Percentiles rank a stretch among this genome's conserved stretches.
Evolutionary conservation across 2,888 invertebrate species (phyloP).

Genomic region (Pyrocoelia pectoralis): DNA sequence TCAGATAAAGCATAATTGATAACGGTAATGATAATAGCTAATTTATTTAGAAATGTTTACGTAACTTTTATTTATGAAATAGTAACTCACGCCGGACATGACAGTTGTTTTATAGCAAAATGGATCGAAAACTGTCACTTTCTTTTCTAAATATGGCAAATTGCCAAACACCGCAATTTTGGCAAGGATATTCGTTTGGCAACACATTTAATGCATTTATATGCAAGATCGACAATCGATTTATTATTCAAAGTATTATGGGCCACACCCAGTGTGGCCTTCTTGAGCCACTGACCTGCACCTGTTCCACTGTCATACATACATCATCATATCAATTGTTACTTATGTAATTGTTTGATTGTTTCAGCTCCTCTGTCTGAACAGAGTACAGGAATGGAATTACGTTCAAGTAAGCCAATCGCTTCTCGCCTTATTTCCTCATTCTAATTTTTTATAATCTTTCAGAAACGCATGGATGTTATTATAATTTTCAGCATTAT

Average conservation of each 20-base stretch:
- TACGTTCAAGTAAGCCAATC: slow-evolving; percentile 66
- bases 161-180: not conserved
- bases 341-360: slow-evolving; percentile 49
- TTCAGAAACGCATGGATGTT: slow-evolving; percentile 71
- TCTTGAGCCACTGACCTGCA: slow-evolving; percentile 46
- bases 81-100: not conserved
- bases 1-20: slow-evolving; percentile 9
- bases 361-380: slow-evolving; percentile 75
- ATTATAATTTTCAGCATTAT: slow-evolving; percentile 94
- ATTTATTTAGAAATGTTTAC: not conserved
- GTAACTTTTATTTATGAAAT: not conserved
- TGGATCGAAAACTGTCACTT: no score
- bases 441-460: not conserved
- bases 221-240: slow-evolving; percentile 38
- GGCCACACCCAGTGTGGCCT: slow-evolving; percentile 45
- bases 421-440: not conserved
- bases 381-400: slow-evolving; percentile 49
- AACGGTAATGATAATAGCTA: not conserved
- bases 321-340: slow-evolving; percentile 12
- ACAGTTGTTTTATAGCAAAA: not conserved
- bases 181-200: slow-evolving; percentile 8
- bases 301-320: slow-evolving; percentile 53
- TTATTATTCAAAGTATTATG: slow-evolving; percentile 45
- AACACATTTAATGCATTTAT: slow-evolving; percentile 28
- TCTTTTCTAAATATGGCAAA: not conserved